Conservation (phyloP, 2,797 vertebrate species). For the Pangasius mekongensis region DNA sequence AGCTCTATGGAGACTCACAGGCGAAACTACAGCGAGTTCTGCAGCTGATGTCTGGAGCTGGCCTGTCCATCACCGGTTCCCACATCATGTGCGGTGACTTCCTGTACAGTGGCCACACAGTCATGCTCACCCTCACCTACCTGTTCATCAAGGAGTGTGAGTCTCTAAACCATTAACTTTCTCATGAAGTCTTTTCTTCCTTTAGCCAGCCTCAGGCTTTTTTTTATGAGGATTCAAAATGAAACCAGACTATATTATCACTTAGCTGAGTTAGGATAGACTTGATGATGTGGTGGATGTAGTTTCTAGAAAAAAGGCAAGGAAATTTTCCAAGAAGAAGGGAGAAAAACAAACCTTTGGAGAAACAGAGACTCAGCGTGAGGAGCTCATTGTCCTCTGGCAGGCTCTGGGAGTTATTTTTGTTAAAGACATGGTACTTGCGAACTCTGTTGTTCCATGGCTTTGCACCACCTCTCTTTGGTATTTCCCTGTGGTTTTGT, state of each 20-base stretch:
- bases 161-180: slow-evolving; percentile 56
- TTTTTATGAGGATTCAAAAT: neutral
- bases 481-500: neutral
- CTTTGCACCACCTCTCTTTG: neutral
- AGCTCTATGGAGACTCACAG: slow-evolving; percentile 93
- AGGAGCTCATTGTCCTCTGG: neutral
- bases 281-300: neutral
- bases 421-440: slow-evolving; percentile 5
- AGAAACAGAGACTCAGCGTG: neutral
- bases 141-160: slow-evolving; percentile 99
- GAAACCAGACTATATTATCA: neutral
- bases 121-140: slow-evolving; percentile 92
- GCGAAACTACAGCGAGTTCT: slow-evolving; percentile 91
- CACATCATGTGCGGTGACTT: slow-evolving; percentile 97
- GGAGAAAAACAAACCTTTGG: neutral
- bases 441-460: neutral
- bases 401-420: neutral
- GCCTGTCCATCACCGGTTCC: slow-evolving; percentile 92
- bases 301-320: neutral
- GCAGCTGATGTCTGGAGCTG: slow-evolving; percentile 90
- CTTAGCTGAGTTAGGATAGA: neutral
- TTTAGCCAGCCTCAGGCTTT: neutral
- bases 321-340: neutral
- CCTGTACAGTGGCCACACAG: slow-evolving; percentile 96
- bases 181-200: neutral